These are phyloP conservation scores for Eristalinus aeneus DNA, from an alignment of 2,888 invertebrate species.

Conservation along the genomic window DNA sequence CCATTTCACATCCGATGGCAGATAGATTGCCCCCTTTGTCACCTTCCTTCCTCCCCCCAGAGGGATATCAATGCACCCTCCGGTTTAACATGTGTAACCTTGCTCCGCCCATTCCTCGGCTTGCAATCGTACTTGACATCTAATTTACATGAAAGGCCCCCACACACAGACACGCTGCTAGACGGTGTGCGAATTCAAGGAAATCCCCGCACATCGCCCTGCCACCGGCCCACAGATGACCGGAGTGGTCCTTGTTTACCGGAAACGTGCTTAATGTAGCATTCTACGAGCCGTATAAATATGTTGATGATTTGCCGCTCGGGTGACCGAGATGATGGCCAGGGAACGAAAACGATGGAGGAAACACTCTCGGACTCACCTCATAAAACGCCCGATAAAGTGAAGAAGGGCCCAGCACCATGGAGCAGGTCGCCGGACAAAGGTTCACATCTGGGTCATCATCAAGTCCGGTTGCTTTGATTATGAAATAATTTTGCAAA, in stretches of 20 bases:
- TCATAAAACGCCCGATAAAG: conserved; percentile 60
- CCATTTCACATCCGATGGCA: conserved; percentile 10
- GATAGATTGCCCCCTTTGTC: conserved; percentile 45
- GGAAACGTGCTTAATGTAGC: conserved; percentile 70
- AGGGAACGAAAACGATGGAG: conserved; percentile 3
- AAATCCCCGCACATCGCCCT: conserved; percentile 57
- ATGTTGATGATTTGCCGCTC: conserved; percentile 69
- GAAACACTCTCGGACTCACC: conserved; percentile 20
- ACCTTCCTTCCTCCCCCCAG: background rate
- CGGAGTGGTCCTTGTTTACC: conserved; percentile 52
- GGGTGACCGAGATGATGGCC: conserved; percentile 53
- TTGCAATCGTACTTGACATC: conserved; percentile 68
- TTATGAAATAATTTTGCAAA: conserved; percentile 37
- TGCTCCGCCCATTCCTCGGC: conserved; percentile 46
- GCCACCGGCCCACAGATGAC: conserved; percentile 9
- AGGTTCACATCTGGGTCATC: conserved; percentile 33
- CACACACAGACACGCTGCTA: background rate
- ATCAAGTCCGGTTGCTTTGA: background rate
- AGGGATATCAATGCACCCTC: conserved; percentile 56
- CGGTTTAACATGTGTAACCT: conserved; percentile 52
- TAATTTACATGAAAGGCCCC: conserved; percentile 68
- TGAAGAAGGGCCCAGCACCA: background rate
- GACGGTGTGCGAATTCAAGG: conserved; percentile 59
- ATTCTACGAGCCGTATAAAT: conserved; percentile 69
- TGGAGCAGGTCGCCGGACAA: background rate